Base-by-base conservation (phyloP, 2,888 invertebrate genomes). In the Theretra japonica region DNA sequence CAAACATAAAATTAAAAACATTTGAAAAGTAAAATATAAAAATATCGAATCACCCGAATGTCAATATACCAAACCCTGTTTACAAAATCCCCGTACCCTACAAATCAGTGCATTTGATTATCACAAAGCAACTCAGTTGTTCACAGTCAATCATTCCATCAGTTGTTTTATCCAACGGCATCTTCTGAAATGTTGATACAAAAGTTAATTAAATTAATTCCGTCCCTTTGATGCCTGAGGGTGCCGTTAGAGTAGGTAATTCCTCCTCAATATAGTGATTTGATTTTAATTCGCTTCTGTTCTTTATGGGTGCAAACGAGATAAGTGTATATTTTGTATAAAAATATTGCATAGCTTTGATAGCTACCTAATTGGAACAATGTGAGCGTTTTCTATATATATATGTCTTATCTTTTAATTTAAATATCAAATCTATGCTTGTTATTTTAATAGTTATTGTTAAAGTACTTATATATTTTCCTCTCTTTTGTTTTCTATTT, bases 191-290 rank as follows among this genome's bases (percentile, higher is more conserved):
- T 72, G 75, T 74, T 76, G 75, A 77, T 73, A 80, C 78, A 78
- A 81, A 82, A 83, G 80, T 82, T 84, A 84, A 87, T 84, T 82
- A 76, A 84, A 82, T 83, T 76, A 82, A 76, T 79, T 77, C 77
- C 75, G 71, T 48, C 17, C 60, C 80, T 86, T 85, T 83, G 83
- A 85, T 83, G 75, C 77, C 75, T 48, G 72, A 41, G 76, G 75
- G 76, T 77, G 62, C 75, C 79, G 78, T 80, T 83, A 77, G 77
- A 80, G 78, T 74, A 80, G 79, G 78, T 57, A 25, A 58, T 23
- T 69, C 23, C 21, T 56, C 8, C 41, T 21, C 21, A 33, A 62
- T 41, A 30, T 33, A 15, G 15, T 19, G 30, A 30, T 60, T 19
- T 3, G 1, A n/a, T 30, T 19, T n/a, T 8, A 59, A 41, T 15